Base-by-base conservation (phyloP, 1,140 invertebrate species). In the Sarcophaga bullata region DNA sequence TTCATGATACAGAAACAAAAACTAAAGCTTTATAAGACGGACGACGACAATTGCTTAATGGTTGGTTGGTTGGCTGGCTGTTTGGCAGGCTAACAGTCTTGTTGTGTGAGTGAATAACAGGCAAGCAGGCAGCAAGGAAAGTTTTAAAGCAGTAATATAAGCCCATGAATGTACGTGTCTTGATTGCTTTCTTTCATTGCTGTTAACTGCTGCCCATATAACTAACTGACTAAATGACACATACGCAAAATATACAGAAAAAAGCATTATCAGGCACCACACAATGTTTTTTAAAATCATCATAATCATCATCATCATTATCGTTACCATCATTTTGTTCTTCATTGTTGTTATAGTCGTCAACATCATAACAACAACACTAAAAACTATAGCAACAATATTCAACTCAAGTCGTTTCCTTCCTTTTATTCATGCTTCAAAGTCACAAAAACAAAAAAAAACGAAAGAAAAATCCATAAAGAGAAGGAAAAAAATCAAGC, bases 351-450 rank as follows among this genome's bases (percentile, higher is more conserved):
- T 37, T 37, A 4, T 37, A 37, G 13, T 19, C 62, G 19, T 37
- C 11, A 62, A 68, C 62, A 0, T 6, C n/a, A 19, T 15, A 68
- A 68, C 17, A 68, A 68, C 9, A 68, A 13, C 50, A 52, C 50
- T 15, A 68, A 68, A 25, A 68, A 68, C 62, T 68, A 68, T 68
- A 68, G 62, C 62, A 68, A 68, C 62, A 68, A 17, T 19, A 68
- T 68, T 68, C 19, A 68, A 68, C 62, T 19, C n/a, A 17, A 8
- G n/a, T 17, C 62, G 17, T 68, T 68, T 68, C 62, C 62, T 68
- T 68, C 62, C 62, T 68, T 19, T 68, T 19, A n/a, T 19, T 68
- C 54, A 58, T 58, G 54, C 54, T 58, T 58, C n/a, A 58, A 58
- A n/a, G 15, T n/a, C 15, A 58, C 13, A 58, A 11, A 58, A 58